Conservation (phyloP, 2,888 invertebrate species). For the Rhingia rostrata region DNA sequence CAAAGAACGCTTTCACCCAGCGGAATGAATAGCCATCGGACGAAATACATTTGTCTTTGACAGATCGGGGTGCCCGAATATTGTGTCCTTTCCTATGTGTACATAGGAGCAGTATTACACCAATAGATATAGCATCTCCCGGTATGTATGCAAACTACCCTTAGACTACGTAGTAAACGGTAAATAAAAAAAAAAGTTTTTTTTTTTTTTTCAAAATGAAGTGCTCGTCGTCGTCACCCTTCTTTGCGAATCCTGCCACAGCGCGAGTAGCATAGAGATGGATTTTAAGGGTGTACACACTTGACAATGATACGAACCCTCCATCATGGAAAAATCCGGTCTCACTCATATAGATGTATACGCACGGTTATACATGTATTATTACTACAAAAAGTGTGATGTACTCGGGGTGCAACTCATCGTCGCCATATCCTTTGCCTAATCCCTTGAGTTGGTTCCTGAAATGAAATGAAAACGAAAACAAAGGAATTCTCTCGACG, state of each 20-base stretch:
- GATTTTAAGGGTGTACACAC: conserved; percentile 67
- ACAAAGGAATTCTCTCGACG: conserved; percentile 66
- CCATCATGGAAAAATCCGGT: conserved; percentile 50
- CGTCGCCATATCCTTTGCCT: conserved; percentile 50
- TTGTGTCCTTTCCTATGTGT: conserved; percentile 57
- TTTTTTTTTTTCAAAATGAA: too few species aligned
- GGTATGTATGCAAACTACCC: conserved; percentile 20
- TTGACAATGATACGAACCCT: conserved; percentile 69
- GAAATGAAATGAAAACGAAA: conserved; percentile 72
- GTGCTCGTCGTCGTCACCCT: conserved; percentile 67
- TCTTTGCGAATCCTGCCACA: conserved; percentile 20
- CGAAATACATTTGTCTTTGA: conserved; percentile 49
- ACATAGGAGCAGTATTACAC: conserved; percentile 47
- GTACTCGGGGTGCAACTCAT: conserved; percentile 71
- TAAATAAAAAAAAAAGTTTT: conserved; percentile 38
- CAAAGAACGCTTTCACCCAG: conserved; percentile 21
- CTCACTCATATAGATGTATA: conserved; percentile 26
- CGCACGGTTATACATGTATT: conserved; percentile 44
- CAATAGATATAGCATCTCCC: conserved; percentile 14
- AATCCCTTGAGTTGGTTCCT: conserved; percentile 70
- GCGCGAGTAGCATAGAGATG: conserved; percentile 49
- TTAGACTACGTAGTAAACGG: background rate
- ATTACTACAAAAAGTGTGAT: conserved; percentile 69
- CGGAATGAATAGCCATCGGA: conserved; percentile 40
- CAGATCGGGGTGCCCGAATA: conserved; percentile 21